Conservation (phyloP, 1,140 invertebrate species). For the Ostrea denselamellosa region DNA sequence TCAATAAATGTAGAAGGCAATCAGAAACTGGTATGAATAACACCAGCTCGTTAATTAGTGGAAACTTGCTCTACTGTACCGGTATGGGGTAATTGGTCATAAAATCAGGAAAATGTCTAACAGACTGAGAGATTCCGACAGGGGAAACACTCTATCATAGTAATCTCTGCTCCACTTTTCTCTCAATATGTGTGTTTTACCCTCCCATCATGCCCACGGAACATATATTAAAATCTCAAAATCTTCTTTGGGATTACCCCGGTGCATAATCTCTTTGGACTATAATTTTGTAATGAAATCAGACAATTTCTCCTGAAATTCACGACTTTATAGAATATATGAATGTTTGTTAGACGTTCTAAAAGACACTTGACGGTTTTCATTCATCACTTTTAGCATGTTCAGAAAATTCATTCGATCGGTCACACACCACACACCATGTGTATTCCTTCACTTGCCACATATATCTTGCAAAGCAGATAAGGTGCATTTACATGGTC, state of each 20-base stretch:
- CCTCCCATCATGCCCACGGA: too few species aligned
- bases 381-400: too few species aligned
- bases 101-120: background rate
- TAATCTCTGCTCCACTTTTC: background rate
- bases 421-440: background rate
- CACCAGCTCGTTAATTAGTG: background rate
- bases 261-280: too few species aligned
- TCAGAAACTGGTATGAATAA: background rate
- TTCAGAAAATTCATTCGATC: background rate
- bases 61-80: background rate
- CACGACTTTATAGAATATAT: too few species aligned
- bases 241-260: too few species aligned
- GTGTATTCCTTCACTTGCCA: background rate
- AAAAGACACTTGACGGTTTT: too few species aligned
- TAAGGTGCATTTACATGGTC: background rate
- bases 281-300: too few species aligned
- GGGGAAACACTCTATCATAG: background rate
- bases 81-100: background rate
- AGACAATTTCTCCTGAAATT: too few species aligned
- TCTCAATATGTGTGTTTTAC: background rate
- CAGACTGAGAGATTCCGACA: background rate
- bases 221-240: too few species aligned
- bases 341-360: too few species aligned
- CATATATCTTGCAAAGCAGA: background rate
- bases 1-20: background rate